Base-by-base conservation (phyloP, 2,888 invertebrate species). In the Drosophila gaucha region DNA sequence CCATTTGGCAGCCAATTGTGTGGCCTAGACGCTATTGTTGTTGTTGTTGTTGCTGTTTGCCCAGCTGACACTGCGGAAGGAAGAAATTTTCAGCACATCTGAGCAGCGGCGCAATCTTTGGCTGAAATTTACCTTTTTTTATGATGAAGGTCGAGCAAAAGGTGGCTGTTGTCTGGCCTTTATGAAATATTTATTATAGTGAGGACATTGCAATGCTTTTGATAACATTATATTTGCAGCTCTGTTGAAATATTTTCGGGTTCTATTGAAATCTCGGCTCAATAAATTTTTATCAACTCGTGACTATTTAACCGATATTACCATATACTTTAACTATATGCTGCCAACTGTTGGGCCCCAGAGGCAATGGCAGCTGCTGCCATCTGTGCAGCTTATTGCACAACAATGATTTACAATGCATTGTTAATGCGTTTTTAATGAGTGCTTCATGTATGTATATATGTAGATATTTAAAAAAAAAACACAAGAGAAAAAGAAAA, bases 401-500 rank as follows among this genome's bases (percentile, higher is more conserved):
- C 57, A 67, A 73, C 78, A 69, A 78, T 76, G 75, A 76, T 78
- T 82, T 80, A 72, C 77, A 79, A 74, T 82, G 74, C 69, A 77
- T 80, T 68, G 77, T 80, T 86, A 83, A 83, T 83, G 83, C 78
- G 80, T 74, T 83, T 83, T 83, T 83, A 83, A 83, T 86, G 86
- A 83, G 82, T 63, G 70, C 50, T 52, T 62, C 72, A 68, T 56
- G 57, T 55, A 67, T 46, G 6, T 33, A 35, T 10, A 12, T 54
- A 16, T 30, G 14, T 24, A 2, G 4, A n/a, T 8, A 1, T 6
- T 28, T 6, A 10, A n/a, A 3, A 3, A 31, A 31, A 31, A 47
- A 47, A 80, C n/a, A n/a, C n/a, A n/a, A n/a, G n/a, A n/a, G n/a
- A n/a, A n/a, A n/a, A n/a, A 3, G 6, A 31, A 31, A 31, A 47